A percentile compares a stretch with the other conserved stretches of the same genome.
phyloP scores from a whole-genome alignment of 2,113 vertebrate species.

The Caranx melampygus region DNA sequence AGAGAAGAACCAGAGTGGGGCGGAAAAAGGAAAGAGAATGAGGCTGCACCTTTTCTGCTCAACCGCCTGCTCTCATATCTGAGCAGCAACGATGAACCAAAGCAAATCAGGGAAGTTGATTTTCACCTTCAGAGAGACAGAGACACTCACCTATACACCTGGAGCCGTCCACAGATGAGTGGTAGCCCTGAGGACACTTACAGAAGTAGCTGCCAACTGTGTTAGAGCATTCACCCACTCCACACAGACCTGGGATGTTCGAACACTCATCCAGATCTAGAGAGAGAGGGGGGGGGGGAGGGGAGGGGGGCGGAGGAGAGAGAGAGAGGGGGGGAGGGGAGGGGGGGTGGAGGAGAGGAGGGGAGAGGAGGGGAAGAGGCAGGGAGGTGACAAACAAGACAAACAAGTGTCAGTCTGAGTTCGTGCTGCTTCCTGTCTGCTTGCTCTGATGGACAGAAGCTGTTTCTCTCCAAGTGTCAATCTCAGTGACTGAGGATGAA shows the following conservation, averaged over 20 bases:
- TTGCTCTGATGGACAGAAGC: too few relatives aligned
- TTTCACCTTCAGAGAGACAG: neutral
- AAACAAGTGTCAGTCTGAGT: neutral
- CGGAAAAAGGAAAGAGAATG: slow-evolving; percentile 48
- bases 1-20: slow-evolving; percentile 52
- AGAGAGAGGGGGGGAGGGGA: too few relatives aligned
- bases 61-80: slow-evolving; percentile 34
- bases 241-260: slow-evolving; percentile 91
- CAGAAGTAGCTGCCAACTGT: slow-evolving; percentile 97
- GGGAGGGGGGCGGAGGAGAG: too few relatives aligned
- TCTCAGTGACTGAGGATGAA: neutral
- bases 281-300: too few relatives aligned
- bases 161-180: slow-evolving; percentile 91
- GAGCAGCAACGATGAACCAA: slow-evolving; percentile 8
- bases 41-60: slow-evolving; percentile 32
- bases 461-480: too few relatives aligned
- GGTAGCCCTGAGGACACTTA: slow-evolving; percentile 94
- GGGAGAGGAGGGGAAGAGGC: neutral
- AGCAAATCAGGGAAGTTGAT: slow-evolving; percentile 2
- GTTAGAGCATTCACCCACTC: slow-evolving; percentile 94
- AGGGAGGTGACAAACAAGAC: neutral
- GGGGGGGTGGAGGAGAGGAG: slow-evolving; percentile 31
- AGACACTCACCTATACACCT: slow-evolving; percentile 90
- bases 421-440: neutral
- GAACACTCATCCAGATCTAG: slow-evolving; percentile 96